phyloP scores from a whole-genome alignment of 2,888 invertebrate genomes.

The Tetranychus truncatus region DNA sequence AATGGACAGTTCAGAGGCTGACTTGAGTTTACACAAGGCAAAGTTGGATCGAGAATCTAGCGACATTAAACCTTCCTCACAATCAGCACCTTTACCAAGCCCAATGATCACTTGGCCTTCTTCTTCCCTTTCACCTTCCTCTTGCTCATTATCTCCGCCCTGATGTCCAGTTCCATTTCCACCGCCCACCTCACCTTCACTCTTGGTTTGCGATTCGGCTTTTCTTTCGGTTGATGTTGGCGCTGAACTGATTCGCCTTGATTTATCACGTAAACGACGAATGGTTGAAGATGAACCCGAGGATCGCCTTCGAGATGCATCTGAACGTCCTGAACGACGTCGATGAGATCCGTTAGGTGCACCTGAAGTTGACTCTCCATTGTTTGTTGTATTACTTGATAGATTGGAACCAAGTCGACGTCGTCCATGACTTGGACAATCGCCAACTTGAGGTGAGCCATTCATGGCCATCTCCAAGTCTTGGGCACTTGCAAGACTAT shows the following conservation, averaged over 20 bases:
- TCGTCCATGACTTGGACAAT: background rate
- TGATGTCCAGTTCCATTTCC: background rate
- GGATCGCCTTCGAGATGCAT: background rate
- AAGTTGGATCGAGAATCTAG: background rate
- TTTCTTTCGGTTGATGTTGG: background rate
- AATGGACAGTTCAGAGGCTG: constrained; percentile 20
- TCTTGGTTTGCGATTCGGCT: background rate
- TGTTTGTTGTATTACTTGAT: background rate
- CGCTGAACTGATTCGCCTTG: background rate
- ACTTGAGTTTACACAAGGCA: constrained; percentile 11
- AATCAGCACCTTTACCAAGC: background rate
- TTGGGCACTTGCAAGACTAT: background rate
- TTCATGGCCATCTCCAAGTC: background rate
- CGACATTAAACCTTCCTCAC: background rate
- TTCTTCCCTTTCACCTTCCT: constrained; percentile 1
- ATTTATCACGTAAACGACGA: background rate
- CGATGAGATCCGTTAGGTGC: background rate
- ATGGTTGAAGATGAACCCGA: background rate
- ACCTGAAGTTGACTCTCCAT: background rate
- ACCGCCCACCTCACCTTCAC: background rate
- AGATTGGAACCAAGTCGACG: background rate
- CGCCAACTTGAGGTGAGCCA: background rate
- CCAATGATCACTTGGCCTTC: background rate
- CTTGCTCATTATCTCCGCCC: background rate
- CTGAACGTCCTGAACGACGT: background rate